Percentiles rank a stretch among this genome's conserved stretches.
These are phyloP conservation scores for Epinotia bilunana DNA, from an alignment of 2,888 invertebrate genomes.

Conservation along the genomic window DNA sequence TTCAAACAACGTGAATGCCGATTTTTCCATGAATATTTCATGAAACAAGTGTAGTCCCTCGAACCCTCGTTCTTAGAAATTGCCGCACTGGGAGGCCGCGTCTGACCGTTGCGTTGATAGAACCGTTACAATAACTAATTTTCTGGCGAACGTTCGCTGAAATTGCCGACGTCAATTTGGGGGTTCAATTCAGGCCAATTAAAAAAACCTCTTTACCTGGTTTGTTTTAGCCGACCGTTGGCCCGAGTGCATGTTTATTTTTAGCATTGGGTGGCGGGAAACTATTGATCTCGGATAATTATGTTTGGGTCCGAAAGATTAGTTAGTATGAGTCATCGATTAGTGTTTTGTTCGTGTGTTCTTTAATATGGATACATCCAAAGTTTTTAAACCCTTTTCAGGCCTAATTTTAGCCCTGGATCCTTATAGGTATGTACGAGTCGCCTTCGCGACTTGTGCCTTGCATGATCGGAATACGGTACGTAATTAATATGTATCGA, in stretches of 20 bases:
- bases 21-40: conserved; percentile 31
- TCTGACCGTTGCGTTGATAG: conserved; percentile 15
- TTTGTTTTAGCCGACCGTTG: conserved; percentile 9
- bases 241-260: conserved; percentile 16
- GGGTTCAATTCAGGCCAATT: conserved; percentile 7
- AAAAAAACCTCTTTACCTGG: not conserved
- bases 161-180: conserved; percentile 5
- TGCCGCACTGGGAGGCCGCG: conserved; percentile 15
- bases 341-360: no score
- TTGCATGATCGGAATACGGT: no score
- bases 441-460: no score
- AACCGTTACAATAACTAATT: conserved; percentile 28
- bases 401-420: no score
- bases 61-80: conserved; percentile 35
- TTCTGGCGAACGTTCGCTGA: not conserved
- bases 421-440: no score
- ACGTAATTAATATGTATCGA: no score
- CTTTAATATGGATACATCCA: no score
- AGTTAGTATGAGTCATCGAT: no score
- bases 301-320: not conserved
- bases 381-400: no score
- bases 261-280: not conserved
- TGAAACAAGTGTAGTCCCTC: conserved; percentile 3
- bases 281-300: conserved; percentile 7
- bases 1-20: not conserved